Conservation (phyloP, 37 sponge, comb jelly and placozoan species). For the Ephydatia muelleri region DNA sequence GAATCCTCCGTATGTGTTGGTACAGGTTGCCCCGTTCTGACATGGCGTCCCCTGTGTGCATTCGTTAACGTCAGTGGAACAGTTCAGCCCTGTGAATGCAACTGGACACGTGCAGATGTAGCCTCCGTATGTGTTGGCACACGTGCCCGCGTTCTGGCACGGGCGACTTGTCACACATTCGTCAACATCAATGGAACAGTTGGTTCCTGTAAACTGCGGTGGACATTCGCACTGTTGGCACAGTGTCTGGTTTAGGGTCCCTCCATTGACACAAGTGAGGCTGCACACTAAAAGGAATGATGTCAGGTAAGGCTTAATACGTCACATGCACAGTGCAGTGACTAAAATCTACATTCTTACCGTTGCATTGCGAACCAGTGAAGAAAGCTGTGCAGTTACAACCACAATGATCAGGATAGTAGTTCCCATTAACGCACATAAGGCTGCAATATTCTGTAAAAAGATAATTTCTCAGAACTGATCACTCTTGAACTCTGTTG, state of each 20-base stretch:
- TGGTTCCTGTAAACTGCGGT: conserved; percentile 28
- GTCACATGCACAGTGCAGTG: not conserved
- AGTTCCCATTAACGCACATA: not conserved
- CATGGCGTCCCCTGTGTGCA: conserved; percentile 21
- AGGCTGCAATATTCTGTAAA: not conserved
- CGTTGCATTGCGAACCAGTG: not conserved
- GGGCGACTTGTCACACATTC: conserved; percentile 15
- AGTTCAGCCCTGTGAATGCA: conserved; percentile 52
- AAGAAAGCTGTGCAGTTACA: not conserved
- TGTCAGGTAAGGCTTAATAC: too few species aligned
- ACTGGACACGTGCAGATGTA: conserved; percentile 53
- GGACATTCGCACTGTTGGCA: conserved; percentile 11
- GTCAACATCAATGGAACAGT: conserved; percentile 8
- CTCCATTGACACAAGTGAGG: not conserved
- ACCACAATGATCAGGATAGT: not conserved
- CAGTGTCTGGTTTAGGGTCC: not conserved
- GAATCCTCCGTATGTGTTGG: conserved; percentile 33
- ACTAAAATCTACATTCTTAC: not conserved
- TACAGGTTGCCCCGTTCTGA: conserved; percentile 34
- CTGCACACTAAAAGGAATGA: not conserved
- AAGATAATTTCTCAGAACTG: too few species aligned
- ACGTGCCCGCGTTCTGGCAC: conserved; percentile 67
- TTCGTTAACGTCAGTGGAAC: conserved; percentile 47
- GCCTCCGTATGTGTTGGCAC: not conserved
- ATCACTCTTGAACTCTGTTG: too few species aligned